Evolutionary conservation across 2,113 vertebrate species (phyloP).

Genomic region (Ammodramus savannarum): DNA sequence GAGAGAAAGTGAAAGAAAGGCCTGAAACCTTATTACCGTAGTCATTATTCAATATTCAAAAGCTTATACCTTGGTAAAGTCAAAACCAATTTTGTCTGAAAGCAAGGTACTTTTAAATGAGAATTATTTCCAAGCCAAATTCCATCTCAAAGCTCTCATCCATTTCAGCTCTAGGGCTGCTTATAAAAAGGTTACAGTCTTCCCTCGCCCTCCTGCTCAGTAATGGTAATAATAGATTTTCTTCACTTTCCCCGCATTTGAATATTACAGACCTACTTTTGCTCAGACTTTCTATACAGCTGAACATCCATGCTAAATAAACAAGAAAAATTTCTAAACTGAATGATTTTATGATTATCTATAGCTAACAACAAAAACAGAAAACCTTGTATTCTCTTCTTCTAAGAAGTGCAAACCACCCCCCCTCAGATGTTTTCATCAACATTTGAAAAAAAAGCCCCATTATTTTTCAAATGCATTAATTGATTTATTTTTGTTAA

Average conservation of each 20-base stretch:
- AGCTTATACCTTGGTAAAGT: background rate
- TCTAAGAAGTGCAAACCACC: background rate
- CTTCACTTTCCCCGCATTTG: background rate
- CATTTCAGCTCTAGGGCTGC: background rate
- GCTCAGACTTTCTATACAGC: background rate
- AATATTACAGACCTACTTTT: background rate
- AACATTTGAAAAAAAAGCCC: background rate
- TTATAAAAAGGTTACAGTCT: background rate
- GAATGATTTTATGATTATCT: background rate
- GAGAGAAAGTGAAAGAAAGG: background rate
- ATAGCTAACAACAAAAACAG: background rate
- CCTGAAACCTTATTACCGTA: background rate
- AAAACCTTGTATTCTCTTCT: background rate
- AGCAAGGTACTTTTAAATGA: background rate
- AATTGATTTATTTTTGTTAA: background rate
- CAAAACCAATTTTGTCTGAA: slow-evolving; percentile 27
- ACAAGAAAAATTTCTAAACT: background rate
- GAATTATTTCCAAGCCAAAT: slow-evolving; percentile 15
- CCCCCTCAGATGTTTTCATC: background rate
- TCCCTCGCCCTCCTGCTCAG: background rate
- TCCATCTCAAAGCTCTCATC: background rate
- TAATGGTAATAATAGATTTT: background rate
- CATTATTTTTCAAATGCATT: background rate
- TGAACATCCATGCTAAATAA: background rate
- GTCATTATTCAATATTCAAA: background rate